Base-by-base conservation (phyloP, 2,113 vertebrate genomes). In the Hemiscyllium ocellatum region DNA sequence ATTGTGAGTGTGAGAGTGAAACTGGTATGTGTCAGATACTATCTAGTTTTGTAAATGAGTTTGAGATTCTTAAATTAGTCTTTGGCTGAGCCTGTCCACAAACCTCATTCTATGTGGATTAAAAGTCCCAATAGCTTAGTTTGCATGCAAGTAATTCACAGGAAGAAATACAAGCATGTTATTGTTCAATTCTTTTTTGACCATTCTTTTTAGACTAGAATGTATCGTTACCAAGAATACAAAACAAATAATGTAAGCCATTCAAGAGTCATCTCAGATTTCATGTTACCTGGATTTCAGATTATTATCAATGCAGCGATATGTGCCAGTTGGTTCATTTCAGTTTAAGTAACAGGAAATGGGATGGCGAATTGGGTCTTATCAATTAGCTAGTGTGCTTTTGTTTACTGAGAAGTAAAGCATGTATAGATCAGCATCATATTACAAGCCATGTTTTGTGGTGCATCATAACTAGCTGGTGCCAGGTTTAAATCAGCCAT, bases 111-210 rank as follows among this genome's bases (percentile, higher is more conserved):
- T 24, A 19, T 86, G 13, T 4, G 1, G 4, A 42, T 86, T 50
- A 86, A 87, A 87, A 52, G 47, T 52, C 20, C 0, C 50, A 52
- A 87, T 26, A 22, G 22, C 10, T 83, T 42, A 83, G 6, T 83
- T 47, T 29, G 86, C 24, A 50, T 56, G 86, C 22, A 89, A 56
- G 3, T 89, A 56, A 29, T 89, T 89, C 86, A 22, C 3, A 87
- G 22, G 1, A 52, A 24, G 24, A 8, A 87, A 87, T 80, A 80
- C 24, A 26, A 87, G 29, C 37, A 19, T 4, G 2, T 94, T 94
- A 69, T 69, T 94, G 91, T 69, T 94, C 91, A 69, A 68, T 94
- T 94, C 50, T 89, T 89, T 56, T 56, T 89, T 50, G 56, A 24
- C 12, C 22, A n/a, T 26, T 69, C 65, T 42, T 42, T 3, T 42